These are phyloP conservation scores for Laterallus jamaicensis DNA, from an alignment of 2,113 vertebrate species.

Conservation along the genomic window DNA sequence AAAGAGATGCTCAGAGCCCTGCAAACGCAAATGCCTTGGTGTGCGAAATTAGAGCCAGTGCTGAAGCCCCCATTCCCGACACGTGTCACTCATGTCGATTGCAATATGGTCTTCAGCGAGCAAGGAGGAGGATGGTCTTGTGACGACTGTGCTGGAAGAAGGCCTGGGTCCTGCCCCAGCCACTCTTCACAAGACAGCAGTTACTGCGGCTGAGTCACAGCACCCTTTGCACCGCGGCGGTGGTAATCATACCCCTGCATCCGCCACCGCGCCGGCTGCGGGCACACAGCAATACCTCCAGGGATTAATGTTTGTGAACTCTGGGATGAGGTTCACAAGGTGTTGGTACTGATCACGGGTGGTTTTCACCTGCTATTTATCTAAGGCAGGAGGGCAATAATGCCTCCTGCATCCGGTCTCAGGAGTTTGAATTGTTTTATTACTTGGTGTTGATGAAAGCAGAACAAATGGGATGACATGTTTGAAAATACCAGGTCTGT, in stretches of 20 bases:
- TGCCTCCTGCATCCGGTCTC: not conserved
- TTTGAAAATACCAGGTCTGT: constrained; percentile 59
- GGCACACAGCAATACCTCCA: not conserved
- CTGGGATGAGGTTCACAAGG: not conserved
- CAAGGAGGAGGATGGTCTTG: not conserved
- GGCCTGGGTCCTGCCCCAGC: not conserved
- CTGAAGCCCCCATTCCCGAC: not conserved
- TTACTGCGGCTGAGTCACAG: fast-evolving
- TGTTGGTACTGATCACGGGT: not conserved
- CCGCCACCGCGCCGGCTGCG: not conserved
- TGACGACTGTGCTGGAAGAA: not conserved
- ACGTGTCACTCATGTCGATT: not conserved
- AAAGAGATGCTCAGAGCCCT: not conserved
- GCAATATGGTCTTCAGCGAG: not conserved
- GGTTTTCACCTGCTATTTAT: not conserved
- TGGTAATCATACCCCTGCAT: not conserved
- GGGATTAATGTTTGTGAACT: not conserved
- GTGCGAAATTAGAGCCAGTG: not conserved
- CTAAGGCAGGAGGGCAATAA: not conserved
- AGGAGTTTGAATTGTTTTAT: constrained; percentile 5
- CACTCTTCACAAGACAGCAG: not conserved
- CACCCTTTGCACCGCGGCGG: fast-evolving
- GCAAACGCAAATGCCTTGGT: not conserved
- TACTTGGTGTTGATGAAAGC: constrained; percentile 39
- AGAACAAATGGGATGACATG: constrained; percentile 71